phyloP scores from a whole-genome alignment of 2,797 vertebrate species.

The Coracias cyanogaster region DNA sequence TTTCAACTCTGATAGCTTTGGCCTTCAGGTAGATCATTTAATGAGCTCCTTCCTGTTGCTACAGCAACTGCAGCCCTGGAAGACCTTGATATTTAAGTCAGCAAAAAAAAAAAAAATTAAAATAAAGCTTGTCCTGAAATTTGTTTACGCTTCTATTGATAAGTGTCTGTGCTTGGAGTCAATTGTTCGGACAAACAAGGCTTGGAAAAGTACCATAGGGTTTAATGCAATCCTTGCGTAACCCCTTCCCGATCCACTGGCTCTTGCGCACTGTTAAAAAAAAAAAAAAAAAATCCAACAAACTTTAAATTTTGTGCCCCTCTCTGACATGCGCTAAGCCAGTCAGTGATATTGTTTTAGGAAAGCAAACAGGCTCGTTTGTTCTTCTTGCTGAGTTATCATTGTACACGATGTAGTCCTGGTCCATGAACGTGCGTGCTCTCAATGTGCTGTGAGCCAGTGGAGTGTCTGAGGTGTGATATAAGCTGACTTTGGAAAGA shows the following conservation, averaged over 20 bases:
- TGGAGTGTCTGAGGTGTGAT: neutral
- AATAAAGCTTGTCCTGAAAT: slow-evolving; percentile 54
- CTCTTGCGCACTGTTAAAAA: neutral
- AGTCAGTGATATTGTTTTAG: neutral
- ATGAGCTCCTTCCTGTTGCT: slow-evolving; percentile 67
- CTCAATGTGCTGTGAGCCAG: neutral
- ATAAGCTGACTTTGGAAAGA: neutral
- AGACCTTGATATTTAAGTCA: slow-evolving; percentile 75
- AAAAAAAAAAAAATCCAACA: neutral
- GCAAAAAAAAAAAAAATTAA: neutral
- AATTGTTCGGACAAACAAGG: slow-evolving; percentile 69
- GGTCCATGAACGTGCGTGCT: neutral
- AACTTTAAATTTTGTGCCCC: neutral
- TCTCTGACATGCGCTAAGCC: neutral
- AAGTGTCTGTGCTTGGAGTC: slow-evolving; percentile 64
- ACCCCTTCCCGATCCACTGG: neutral
- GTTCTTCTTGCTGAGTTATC: neutral
- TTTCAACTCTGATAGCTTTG: slow-evolving; percentile 70
- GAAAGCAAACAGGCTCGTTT: neutral
- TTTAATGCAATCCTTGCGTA: slow-evolving; percentile 60
- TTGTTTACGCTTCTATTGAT: slow-evolving; percentile 65
- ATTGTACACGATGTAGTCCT: neutral
- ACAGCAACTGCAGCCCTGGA: slow-evolving; percentile 65
- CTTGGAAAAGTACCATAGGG: slow-evolving; percentile 41
- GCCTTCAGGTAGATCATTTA: slow-evolving; percentile 77